A percentile compares a stretch with the other conserved stretches of the same genome.
Conservation (phyloP, 2,797 vertebrate species). For the Vipera ursinii region DNA sequence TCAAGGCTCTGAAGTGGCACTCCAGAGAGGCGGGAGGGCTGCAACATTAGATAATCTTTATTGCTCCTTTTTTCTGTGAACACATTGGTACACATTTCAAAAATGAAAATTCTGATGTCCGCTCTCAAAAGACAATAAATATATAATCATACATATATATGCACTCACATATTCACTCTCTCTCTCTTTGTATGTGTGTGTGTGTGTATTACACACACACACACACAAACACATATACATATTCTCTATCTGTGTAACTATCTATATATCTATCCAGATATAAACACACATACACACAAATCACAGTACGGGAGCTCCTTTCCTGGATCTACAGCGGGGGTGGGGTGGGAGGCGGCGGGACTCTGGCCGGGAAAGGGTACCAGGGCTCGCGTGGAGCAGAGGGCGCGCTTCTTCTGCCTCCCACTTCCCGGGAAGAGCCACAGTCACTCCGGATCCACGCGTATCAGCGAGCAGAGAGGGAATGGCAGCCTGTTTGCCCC, state of each 20-base stretch:
- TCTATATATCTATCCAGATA: neutral
- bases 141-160: too few relatives aligned
- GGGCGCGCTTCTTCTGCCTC: neutral
- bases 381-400: neutral
- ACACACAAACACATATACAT: neutral
- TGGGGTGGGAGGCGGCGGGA: neutral
- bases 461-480: neutral
- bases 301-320: neutral
- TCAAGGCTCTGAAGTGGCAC: neutral
- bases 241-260: too few relatives aligned
- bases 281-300: neutral
- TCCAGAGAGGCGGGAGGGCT: neutral
- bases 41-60: neutral
- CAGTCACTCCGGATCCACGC: neutral
- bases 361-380: neutral
- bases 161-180: neutral
- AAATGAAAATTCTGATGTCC: too few relatives aligned
- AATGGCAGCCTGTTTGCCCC: neutral
- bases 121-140: too few relatives aligned
- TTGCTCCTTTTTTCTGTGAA: too few relatives aligned
- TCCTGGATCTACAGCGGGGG: neutral
- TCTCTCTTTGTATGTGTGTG: too few relatives aligned
- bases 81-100: too few relatives aligned
- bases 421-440: neutral
- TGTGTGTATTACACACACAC: neutral